Conservation (phyloP, 2,888 invertebrate genomes). For the Phyllotreta striolata region DNA sequence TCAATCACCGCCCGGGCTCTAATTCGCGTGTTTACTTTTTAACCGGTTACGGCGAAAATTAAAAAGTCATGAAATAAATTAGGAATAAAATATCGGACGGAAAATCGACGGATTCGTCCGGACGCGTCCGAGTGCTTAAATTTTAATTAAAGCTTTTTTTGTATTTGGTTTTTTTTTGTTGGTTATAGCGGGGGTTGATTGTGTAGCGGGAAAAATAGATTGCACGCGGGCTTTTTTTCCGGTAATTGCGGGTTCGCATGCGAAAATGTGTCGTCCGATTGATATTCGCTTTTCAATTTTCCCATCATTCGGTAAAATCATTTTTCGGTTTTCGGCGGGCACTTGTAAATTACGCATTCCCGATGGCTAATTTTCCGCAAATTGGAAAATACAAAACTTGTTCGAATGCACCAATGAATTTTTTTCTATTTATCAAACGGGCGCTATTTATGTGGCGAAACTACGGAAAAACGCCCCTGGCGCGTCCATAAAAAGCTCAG, state of each 20-base stretch:
- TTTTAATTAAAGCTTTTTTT: conserved; percentile 38
- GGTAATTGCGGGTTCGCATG: conserved; percentile 24
- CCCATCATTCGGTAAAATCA: conserved; percentile 19
- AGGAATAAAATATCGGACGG: conserved; percentile 32
- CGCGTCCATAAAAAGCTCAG: conserved; percentile 14
- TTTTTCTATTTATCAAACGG: conserved; percentile 39
- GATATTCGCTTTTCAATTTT: conserved; percentile 29
- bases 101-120: conserved; percentile 36
- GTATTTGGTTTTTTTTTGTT: conserved; percentile 19
- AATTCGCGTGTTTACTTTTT: conserved; percentile 54
- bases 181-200: conserved; percentile 27
- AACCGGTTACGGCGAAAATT: conserved; percentile 33
- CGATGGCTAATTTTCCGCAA: not conserved
- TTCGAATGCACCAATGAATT: too few species aligned
- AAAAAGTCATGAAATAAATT: conserved; percentile 39
- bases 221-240: conserved; percentile 16
- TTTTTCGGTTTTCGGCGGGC: conserved; percentile 13
- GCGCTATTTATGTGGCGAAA: too few species aligned
- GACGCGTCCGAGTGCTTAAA: conserved; percentile 28
- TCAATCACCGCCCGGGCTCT: conserved; percentile 43
- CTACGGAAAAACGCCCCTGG: not conserved
- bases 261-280: conserved; percentile 29
- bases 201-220: conserved; percentile 26
- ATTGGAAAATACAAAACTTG: conserved; percentile 11
- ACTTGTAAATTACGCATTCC: not conserved